Evolutionary conservation across 2,888 invertebrate genomes (phyloP).

Genomic region (Alviniconcha strummeri): DNA sequence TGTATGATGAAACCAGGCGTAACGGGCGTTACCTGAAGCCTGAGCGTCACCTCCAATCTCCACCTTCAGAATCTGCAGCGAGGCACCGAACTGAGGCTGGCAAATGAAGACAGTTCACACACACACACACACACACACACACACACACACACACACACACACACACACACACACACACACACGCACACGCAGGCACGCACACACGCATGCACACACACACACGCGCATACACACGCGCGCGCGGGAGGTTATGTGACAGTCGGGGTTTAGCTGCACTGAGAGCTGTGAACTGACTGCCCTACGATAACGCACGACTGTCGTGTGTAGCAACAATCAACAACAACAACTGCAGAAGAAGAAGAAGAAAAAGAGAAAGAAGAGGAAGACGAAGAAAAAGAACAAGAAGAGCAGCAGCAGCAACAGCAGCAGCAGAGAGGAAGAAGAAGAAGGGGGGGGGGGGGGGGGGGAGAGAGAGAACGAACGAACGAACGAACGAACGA

Average conservation of each 20-base stretch:
- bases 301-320: too few relatives aligned
- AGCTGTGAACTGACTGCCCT: too few relatives aligned
- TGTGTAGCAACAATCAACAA: too few relatives aligned
- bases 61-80: slow-evolving; percentile 71
- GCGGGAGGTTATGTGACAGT: neutral
- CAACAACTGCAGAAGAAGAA: too few relatives aligned
- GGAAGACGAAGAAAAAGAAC: too few relatives aligned
- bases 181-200: neutral
- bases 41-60: slow-evolving; percentile 73
- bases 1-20: neutral
- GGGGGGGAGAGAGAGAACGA: too few relatives aligned
- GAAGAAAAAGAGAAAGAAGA: too few relatives aligned
- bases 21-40: slow-evolving; percentile 57
- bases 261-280: too few relatives aligned
- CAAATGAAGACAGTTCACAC: neutral
- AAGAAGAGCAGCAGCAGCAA: too few relatives aligned
- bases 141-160: slow-evolving; percentile 17
- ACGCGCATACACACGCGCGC: neutral
- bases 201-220: neutral
- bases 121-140: slow-evolving; percentile 11
- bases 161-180: slow-evolving; percentile 1
- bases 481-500: too few relatives aligned
- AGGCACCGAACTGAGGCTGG: slow-evolving; percentile 67
- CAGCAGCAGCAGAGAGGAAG: too few relatives aligned
- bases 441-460: too few relatives aligned